These are phyloP conservation scores for Antitype chi DNA, from an alignment of 2,888 invertebrate species.

Conservation along the genomic window DNA sequence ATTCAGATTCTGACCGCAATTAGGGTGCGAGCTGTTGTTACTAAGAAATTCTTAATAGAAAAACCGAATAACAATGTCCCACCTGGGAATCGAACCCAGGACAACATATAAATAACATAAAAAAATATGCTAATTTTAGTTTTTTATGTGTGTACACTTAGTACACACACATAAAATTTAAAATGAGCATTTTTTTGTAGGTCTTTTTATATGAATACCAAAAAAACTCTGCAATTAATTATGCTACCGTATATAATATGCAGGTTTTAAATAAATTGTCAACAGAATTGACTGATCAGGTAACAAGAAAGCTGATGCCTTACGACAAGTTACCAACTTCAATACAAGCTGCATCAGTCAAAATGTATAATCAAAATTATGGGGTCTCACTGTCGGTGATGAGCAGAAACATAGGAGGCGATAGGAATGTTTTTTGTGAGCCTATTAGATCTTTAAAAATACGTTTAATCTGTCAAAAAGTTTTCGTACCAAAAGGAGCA, in stretches of 20 bases:
- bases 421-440: too few relatives aligned
- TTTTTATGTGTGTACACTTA: too few relatives aligned
- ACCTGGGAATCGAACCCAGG: too few relatives aligned
- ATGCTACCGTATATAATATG: constrained; percentile 36
- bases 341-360: constrained; percentile 43
- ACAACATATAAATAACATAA: too few relatives aligned
- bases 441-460: background rate
- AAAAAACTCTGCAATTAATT: constrained; percentile 34
- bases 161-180: constrained; percentile 1
- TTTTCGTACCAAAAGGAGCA: background rate
- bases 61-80: too few relatives aligned
- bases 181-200: background rate
- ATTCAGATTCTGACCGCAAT: too few relatives aligned
- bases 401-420: background rate
- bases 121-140: too few relatives aligned
- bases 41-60: too few relatives aligned
- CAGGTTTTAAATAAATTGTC: constrained; percentile 43
- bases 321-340: constrained; percentile 29
- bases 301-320: constrained; percentile 52
- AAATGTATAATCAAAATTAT: constrained; percentile 30
- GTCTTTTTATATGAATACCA: background rate
- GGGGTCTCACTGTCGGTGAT: constrained; percentile 37
- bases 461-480: background rate
- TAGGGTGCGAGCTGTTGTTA: too few relatives aligned
- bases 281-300: constrained; percentile 44